Base-by-base conservation (phyloP, 92 coral and sea anemone genomes). In the Actinostola sp. region DNA sequence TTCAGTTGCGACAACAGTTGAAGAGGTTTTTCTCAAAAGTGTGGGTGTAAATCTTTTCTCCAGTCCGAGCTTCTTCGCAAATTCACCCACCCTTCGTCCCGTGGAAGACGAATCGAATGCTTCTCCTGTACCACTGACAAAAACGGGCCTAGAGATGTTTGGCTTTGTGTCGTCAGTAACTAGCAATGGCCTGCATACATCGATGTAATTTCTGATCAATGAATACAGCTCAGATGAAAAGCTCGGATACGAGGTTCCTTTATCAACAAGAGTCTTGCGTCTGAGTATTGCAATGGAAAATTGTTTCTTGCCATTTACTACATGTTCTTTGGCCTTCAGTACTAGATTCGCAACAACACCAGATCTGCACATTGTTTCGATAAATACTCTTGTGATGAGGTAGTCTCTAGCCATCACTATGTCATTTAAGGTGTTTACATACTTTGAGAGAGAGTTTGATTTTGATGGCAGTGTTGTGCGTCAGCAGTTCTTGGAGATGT, bases 1-100 rank as follows among this genome's bases (percentile, higher is more conserved):
- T 16, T 62, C 50, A 1, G 67, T n/a, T 15, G 67, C 67, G 3
- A 62, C 67, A 19, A 62, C 46, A 15, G 46, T 62, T 62, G 67
- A 62, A 5, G 67, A 38, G 14, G 49, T 34, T 13, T 62, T 62
- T 21, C 67, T 31, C 23, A 62, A 25, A 9, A 62, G 67, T 15
- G 67, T 62, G 2, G 67, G 67, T 8, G 67, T 62, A 25, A 62
- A 34, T n/a, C 13, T 62, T n/a, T 15, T 34, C 8, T 35, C 46
- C 24, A 62, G 23, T 10, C 67, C 67, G 4, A 5, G 45, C 29
- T 38, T 62, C 28, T 34, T 34, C 8, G 67, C 67, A 36, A 2
- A 38, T 15, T 14, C 24, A 8, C 12, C 49, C 19, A 35, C 71
- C 43, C 41, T 42, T 10, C 42, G 14, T 16, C 56, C 35, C 0